Evolutionary conservation across 2,113 vertebrate genomes (phyloP), one percentile per base, ranked within the genome.

Genomic region (Gymnorhina tibicen): DNA sequence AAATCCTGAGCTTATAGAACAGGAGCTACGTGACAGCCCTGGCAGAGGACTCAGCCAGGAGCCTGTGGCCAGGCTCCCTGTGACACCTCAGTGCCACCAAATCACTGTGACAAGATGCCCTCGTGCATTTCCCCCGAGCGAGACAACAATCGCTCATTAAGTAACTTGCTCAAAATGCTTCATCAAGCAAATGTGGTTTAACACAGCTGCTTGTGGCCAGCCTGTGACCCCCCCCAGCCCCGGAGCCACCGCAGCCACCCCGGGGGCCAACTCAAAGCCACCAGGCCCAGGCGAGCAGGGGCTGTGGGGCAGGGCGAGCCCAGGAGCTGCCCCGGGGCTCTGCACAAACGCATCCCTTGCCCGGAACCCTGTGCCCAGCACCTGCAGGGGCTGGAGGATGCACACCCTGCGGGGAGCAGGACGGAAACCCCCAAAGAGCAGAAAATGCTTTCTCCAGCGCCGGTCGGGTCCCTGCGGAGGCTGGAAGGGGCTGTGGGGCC

Each of bases 331-430:
- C 35, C 28, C 2, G 5, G 26, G 35, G 30, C 52, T 85, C 26
- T 7, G 1, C 75, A 49, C 79, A 9, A 18, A 30, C 69, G 14
- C 7, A 0, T 37, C 18, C 47, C 3, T 0, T 4, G 16, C 59
- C 59, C 14, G 35, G 6, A 11, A 1, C 17, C 22, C 58, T 14
- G 11, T 52, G 32, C 60, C 35, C 60, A 33, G 44, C 46, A 26
- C 53, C 50, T 4, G 56, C 73, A 74, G 56, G 49, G 50, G 8
- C 3, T 3, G 77, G n/a, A 32, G 4, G 13, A 6, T 0, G 4
- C 2, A 15, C 50, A 24, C 18, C 3, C 83, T 32, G 47, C 1
- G 0, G 32, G 0, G 0, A 88, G 42, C 32, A 6, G 67, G 8
- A 49, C 11, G 53, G 56, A 66, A 64, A 59, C 30, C 11, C 44